A percentile compares a stretch with the other conserved stretches of the same genome.
These are phyloP conservation scores for Micromys minutus DNA, from an alignment of 2,113 vertebrate genomes.

Conservation along the genomic window DNA sequence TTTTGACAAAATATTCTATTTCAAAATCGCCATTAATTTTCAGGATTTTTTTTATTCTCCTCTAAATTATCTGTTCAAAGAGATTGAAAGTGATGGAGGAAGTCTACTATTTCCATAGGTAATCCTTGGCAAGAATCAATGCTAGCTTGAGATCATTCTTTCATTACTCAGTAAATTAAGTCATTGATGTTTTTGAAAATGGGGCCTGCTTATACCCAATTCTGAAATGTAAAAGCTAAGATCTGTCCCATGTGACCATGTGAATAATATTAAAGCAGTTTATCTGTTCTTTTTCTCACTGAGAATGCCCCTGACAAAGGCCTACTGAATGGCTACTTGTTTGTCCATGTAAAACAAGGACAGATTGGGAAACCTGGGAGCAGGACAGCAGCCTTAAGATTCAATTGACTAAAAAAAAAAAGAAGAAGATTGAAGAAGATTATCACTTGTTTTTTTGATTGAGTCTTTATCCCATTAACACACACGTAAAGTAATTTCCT, in stretches of 20 bases:
- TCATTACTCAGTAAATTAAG: neutral
- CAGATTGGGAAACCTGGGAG: constrained; percentile 14
- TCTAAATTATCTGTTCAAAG: constrained; percentile 74
- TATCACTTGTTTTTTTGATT: neutral
- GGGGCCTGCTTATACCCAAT: neutral
- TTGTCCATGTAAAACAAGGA: neutral
- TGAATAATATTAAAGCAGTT: neutral
- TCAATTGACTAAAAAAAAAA: neutral
- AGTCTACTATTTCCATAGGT: neutral
- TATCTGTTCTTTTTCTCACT: constrained; percentile 25
- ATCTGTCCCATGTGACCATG: neutral
- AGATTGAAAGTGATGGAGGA: constrained; percentile 47
- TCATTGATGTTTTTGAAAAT: neutral
- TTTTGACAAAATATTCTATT: constrained; percentile 89
- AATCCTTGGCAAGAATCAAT: constrained; percentile 11
- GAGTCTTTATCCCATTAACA: neutral
- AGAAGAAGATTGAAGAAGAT: neutral
- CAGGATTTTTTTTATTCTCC: constrained; percentile 74
- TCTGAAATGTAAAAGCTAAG: constrained; percentile 34
- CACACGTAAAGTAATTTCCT: constrained; percentile 17
- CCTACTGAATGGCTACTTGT: neutral
- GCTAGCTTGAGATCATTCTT: constrained; percentile 22
- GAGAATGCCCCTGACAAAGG: neutral
- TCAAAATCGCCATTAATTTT: constrained; percentile 84
- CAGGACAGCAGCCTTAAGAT: neutral